Evolutionary conservation across 1,140 invertebrate species (phyloP), one percentile per base, ranked within the genome.

Genomic region (Nephila pilipes): DNA sequence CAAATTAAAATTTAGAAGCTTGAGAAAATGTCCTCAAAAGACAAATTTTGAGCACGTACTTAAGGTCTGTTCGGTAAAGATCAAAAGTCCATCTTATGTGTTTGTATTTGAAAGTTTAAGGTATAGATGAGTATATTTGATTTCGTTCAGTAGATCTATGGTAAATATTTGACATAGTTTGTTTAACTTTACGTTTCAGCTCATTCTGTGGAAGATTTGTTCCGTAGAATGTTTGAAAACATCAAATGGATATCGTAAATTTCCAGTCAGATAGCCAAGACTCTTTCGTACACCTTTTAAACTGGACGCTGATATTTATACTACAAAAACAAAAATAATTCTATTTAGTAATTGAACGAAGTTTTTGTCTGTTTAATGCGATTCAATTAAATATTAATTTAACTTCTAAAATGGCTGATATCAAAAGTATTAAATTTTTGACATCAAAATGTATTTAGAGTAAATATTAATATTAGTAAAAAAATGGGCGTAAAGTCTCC

Each of bases 161-260:
- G 63, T 65, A n/a, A 65, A 65, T 65, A 65, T 65, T 65, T 65
- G 63, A n/a, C 25, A 65, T 25, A 65, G 63, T 65, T 65, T 65
- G 63, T 65, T 65, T 65, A 65, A 65, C 63, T 65, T 65, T 65
- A 65, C 63, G 63, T 25, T 65, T 65, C 63, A 65, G 6, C 25
- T 65, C 25, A 65, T 65, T 10, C n/a, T 65, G 63, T 12, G 63
- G 63, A 65, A n/a, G 63, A n/a, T 65, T 65, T 65, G n/a, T n/a
- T 65, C 10, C 22, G 63, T n/a, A n/a, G 25, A 65, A 65, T 65
- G n/a, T 65, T 29, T n/a, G 6, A 25, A 65, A 65, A 25, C 63
- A 65, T 65, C 63, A 65, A 25, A 65, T 65, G 63, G 63, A 65
- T 65, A 65, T 65, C 63, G 63, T 65, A 65, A 65, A 65, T 65